These are phyloP conservation scores for Trypoxylon attenuatum DNA, from an alignment of 2,888 invertebrate genomes.

Conservation along the genomic window DNA sequence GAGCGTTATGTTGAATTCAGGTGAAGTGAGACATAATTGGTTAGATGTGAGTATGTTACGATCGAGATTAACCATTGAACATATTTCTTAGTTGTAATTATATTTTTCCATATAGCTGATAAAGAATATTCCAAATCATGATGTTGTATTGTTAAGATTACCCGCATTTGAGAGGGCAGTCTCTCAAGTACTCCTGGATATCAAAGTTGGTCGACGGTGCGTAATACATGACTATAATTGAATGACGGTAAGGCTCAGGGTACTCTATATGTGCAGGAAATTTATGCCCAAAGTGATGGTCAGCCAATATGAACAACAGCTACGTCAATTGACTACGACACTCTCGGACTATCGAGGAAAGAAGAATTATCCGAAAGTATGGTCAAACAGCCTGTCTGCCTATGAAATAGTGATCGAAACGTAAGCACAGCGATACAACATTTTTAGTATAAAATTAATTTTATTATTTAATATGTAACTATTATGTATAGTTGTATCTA, in stretches of 20 bases:
- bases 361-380: slow-evolving; percentile 81
- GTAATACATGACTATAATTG: slow-evolving; percentile 63
- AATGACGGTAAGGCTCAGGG: slow-evolving; percentile 70
- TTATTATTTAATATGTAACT: slow-evolving; percentile 9
- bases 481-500: background rate
- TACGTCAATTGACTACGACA: slow-evolving; percentile 89
- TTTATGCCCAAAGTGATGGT: slow-evolving; percentile 94
- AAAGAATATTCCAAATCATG: slow-evolving; percentile 86
- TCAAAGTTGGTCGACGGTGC: slow-evolving; percentile 88
- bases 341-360: slow-evolving; percentile 84
- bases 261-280: slow-evolving; percentile 80
- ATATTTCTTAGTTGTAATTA: background rate
- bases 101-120: slow-evolving; percentile 79
- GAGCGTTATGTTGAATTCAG: slow-evolving; percentile 91
- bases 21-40: slow-evolving; percentile 96
- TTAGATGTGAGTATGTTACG: no score
- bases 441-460: slow-evolving; percentile 11
- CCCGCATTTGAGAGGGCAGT: slow-evolving; percentile 90
- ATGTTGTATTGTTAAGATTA: slow-evolving; percentile 83
- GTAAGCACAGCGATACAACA: slow-evolving; percentile 76
- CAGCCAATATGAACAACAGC: slow-evolving; percentile 88
- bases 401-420: slow-evolving; percentile 92
- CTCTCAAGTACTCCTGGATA: slow-evolving; percentile 88
- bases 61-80: background rate
- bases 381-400: slow-evolving; percentile 84